A percentile compares a stretch with the other conserved stretches of the same genome.
Evolutionary conservation across 2,888 invertebrate species (phyloP).

Genomic region (Limnephilus lunatus): DNA sequence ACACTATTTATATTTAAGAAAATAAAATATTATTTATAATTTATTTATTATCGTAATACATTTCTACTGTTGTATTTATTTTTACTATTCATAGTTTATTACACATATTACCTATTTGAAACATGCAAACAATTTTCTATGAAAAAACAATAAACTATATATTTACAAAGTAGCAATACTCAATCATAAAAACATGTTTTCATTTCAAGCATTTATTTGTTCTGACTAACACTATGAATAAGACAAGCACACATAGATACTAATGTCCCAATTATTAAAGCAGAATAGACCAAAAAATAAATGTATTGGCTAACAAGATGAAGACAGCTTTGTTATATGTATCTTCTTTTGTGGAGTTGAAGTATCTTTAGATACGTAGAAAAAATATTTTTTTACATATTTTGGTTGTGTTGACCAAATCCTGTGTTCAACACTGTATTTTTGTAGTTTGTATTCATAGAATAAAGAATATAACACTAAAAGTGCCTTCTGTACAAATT

Average conservation of each 20-base stretch:
- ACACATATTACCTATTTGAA: slow-evolving; percentile 18
- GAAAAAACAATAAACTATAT: slow-evolving; percentile 20
- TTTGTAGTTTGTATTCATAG: too few relatives aligned
- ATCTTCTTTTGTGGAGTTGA: background rate
- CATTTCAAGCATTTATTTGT: slow-evolving; percentile 16
- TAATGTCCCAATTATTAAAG: background rate
- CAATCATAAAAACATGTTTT: slow-evolving; percentile 22
- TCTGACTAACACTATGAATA: slow-evolving; percentile 43
- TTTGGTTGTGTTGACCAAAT: background rate
- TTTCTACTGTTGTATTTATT: slow-evolving; percentile 41
- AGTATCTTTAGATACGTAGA: background rate
- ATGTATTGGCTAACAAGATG: background rate
- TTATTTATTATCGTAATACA: slow-evolving; percentile 36
- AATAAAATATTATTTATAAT: slow-evolving; percentile 44
- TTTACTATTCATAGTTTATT: slow-evolving; percentile 31
- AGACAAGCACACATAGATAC: background rate
- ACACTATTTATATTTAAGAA: slow-evolving; percentile 43
- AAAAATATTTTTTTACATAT: background rate
- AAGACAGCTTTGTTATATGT: background rate
- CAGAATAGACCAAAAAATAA: background rate
- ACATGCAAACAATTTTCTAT: slow-evolving; percentile 12
- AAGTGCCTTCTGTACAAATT: too few relatives aligned
- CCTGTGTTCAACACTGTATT: too few relatives aligned
- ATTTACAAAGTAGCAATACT: slow-evolving; percentile 45
- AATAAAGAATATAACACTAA: too few relatives aligned